These are phyloP conservation scores for Anhinga rufa DNA, from an alignment of 2,113 vertebrate species.

Conservation along the genomic window DNA sequence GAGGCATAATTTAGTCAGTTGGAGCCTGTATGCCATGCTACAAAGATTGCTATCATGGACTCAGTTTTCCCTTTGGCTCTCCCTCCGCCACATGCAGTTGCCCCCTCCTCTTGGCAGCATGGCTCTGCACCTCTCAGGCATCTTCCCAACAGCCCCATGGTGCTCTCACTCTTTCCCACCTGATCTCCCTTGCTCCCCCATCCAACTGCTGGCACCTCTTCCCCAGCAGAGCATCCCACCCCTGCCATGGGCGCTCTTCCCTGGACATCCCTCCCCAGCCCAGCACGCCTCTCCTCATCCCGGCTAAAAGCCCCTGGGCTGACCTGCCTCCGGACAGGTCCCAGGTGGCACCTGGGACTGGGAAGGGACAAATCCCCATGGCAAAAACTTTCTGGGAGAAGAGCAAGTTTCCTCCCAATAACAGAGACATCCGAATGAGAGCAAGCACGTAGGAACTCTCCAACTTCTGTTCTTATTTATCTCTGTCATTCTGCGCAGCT, in stretches of 20 bases:
- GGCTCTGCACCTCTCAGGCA: background rate
- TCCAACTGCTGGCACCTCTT: background rate
- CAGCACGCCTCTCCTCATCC: background rate
- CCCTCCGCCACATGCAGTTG: fast-evolving
- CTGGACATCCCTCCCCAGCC: too few relatives aligned
- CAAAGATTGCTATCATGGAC: background rate
- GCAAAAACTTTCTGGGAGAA: background rate
- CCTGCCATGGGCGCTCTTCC: background rate
- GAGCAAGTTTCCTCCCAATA: background rate
- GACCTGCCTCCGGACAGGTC: background rate
- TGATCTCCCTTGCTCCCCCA: too few relatives aligned
- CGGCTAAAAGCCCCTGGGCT: background rate
- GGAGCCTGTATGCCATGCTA: too few relatives aligned
- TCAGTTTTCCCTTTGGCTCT: background rate
- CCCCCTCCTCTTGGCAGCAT: background rate
- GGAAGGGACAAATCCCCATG: background rate
- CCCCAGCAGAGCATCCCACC: background rate
- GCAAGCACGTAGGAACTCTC: background rate
- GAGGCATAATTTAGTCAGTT: background rate
- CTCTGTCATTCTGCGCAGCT: too few relatives aligned
- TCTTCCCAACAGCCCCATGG: fast-evolving
- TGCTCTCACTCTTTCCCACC: background rate
- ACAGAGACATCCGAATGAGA: background rate
- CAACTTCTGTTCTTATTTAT: background rate
- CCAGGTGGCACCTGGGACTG: fast-evolving